A percentile compares a stretch with the other conserved stretches of the same genome.
These are phyloP conservation scores for Melanocharis versteri DNA, from an alignment of 2,113 vertebrate genomes.

Conservation along the genomic window DNA sequence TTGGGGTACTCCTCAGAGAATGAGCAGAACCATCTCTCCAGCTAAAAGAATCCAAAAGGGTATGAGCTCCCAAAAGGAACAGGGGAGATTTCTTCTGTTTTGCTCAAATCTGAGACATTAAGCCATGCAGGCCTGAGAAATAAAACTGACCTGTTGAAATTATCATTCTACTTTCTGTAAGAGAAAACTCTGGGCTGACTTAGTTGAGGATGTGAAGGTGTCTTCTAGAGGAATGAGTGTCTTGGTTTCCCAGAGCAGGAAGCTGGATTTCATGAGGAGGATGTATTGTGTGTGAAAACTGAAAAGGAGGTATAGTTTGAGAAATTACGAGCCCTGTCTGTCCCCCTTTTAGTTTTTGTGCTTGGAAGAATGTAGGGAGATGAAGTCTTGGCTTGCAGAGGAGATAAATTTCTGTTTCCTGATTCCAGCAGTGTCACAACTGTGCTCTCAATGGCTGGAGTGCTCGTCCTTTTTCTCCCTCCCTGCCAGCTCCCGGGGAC, in stretches of 20 bases:
- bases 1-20: neutral
- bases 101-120: neutral
- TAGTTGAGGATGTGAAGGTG: neutral
- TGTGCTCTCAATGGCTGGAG: fast-evolving
- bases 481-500: neutral
- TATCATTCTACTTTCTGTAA: neutral
- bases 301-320: neutral
- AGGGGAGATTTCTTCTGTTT: neutral
- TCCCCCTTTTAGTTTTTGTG: neutral
- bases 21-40: neutral
- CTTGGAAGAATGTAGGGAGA: neutral
- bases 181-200: neutral
- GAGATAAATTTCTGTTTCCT: neutral
- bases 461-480: neutral
- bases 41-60: neutral
- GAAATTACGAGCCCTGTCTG: neutral
- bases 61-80: neutral
- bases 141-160: neutral
- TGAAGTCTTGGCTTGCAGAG: neutral
- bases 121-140: neutral
- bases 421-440: neutral
- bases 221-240: neutral
- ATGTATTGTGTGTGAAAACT: neutral
- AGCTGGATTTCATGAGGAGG: neutral
- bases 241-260: neutral